Base-by-base conservation (phyloP, 1,140 invertebrate genomes). In the Drosophila albomicans region DNA sequence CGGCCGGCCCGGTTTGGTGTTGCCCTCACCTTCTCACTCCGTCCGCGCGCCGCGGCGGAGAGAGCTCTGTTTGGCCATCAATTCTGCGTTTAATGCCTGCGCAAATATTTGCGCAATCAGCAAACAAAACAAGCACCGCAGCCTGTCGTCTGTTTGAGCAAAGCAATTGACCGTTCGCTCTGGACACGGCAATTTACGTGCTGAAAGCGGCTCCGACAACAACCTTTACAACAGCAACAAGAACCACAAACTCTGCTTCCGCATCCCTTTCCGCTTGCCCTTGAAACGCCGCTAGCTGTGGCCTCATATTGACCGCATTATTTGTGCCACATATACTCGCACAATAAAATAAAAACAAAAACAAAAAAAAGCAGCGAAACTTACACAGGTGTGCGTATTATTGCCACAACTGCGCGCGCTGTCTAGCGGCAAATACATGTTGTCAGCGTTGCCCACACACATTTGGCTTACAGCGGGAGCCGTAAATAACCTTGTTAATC, bases 21-120 rank as follows among this genome's bases (percentile, higher is more conserved):
- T 15, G 25, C 11, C 13, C 48, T 1, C 35, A 5, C 1, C 15
- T 49, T 16, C 38, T 25, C 32, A 45, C 58, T n/a, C 25, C 16
- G 25, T 30, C 46, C 57, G 15, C 57, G 20, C 30, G 20, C n/a
- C n/a, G n/a, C n/a, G n/a, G 20, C 20, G 20, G 2, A 20, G 20
- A 4, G 20, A 43, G 46, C 48, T 48, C 52, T 71, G 51, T 51
- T 68, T 56, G 78, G 35, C 84, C 82, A 84, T 88, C 82, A 88
- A 88, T 89, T 88, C 78, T 69, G 71, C 81, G 67, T 88, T 88
- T 90, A 89, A 89, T 89, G 85, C 81, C 75, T 90, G 81, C 78
- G 72, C 86, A 89, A 89, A 89, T 89, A 89, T 89, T 89, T 89
- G 85, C 86, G 81, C 86, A 89, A 89, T 90, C 85, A 89, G 84